A percentile compares a stretch with the other conserved stretches of the same genome.
These are phyloP conservation scores for Junco hyemalis DNA, from an alignment of 2,113 vertebrate genomes.

Conservation along the genomic window DNA sequence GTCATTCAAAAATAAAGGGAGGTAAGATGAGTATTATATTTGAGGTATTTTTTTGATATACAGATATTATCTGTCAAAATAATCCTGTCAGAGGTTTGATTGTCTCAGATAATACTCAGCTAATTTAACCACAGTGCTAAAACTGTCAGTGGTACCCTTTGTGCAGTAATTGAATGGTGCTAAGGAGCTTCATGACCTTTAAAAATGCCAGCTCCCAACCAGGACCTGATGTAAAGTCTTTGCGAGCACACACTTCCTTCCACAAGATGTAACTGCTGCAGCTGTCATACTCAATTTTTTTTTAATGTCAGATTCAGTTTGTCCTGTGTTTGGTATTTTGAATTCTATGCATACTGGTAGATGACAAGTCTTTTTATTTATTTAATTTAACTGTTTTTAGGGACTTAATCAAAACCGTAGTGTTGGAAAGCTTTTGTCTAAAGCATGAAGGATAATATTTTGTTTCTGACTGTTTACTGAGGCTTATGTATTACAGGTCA, in stretches of 20 bases:
- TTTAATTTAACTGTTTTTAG: background rate
- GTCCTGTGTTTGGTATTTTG: background rate
- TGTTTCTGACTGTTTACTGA: background rate
- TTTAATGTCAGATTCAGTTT: constrained; percentile 49
- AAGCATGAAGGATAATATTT: background rate
- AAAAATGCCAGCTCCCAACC: constrained; percentile 70
- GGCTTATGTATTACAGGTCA: background rate
- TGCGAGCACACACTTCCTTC: constrained; percentile 5
- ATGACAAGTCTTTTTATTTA: constrained; percentile 8
- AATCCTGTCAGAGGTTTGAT: constrained; percentile 14
- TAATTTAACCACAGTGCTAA: constrained; percentile 60
- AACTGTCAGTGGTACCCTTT: constrained; percentile 65
- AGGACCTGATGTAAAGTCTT: constrained; percentile 43
- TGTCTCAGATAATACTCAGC: constrained; percentile 1
- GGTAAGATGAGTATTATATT: background rate
- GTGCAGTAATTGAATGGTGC: constrained; percentile 65
- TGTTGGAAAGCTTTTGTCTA: background rate
- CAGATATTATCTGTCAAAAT: background rate
- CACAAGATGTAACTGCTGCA: constrained; percentile 1
- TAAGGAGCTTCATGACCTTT: constrained; percentile 71
- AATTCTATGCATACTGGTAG: background rate
- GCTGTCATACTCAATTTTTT: constrained; percentile 34
- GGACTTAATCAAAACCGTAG: background rate
- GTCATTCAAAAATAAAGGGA: background rate
- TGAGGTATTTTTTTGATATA: background rate